Evolutionary conservation across 2,888 invertebrate genomes (phyloP).

Genomic region (Zygothrica quintamaculata): DNA sequence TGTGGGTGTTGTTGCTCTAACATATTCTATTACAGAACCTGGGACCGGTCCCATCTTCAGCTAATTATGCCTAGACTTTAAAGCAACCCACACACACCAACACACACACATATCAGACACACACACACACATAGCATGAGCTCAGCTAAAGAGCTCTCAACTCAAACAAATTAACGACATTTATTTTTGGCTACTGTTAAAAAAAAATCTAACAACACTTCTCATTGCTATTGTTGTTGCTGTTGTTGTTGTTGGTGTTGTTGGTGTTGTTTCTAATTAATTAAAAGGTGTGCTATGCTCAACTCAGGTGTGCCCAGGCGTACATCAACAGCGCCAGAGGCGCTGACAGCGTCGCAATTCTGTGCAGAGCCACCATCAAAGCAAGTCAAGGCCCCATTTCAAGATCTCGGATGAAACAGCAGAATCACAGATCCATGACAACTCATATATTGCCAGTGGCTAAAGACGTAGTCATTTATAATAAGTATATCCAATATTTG

Average conservation of each 20-base stretch:
- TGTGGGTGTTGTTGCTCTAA: constrained; percentile 24
- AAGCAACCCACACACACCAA: constrained; percentile 17
- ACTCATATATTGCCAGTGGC: neutral
- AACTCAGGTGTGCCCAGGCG: constrained; percentile 38
- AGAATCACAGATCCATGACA: constrained; percentile 6
- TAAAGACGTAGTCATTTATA: neutral
- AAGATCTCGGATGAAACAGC: constrained; percentile 32
- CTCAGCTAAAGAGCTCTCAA: constrained; percentile 17
- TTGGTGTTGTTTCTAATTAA: constrained; percentile 62
- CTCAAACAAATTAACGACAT: constrained; percentile 46
- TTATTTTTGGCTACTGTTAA: constrained; percentile 37
- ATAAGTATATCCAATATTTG: neutral
- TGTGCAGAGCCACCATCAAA: constrained; percentile 25
- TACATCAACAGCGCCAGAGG: constrained; percentile 19
- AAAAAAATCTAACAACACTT: constrained; percentile 23
- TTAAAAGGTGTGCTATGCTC: constrained; percentile 66
- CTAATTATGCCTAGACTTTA: constrained; percentile 50
- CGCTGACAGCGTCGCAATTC: constrained; percentile 27
- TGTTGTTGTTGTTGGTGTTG: constrained; percentile 25
- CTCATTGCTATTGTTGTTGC: constrained; percentile 23
- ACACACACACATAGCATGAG: constrained; percentile 18
- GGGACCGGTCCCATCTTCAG: constrained; percentile 55
- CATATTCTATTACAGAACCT: constrained; percentile 28
- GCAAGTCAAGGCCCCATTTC: constrained; percentile 34
- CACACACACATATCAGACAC: constrained; percentile 9